Evolutionary conservation across 2,888 invertebrate species (phyloP).

Genomic region (Dryococelus australis): DNA sequence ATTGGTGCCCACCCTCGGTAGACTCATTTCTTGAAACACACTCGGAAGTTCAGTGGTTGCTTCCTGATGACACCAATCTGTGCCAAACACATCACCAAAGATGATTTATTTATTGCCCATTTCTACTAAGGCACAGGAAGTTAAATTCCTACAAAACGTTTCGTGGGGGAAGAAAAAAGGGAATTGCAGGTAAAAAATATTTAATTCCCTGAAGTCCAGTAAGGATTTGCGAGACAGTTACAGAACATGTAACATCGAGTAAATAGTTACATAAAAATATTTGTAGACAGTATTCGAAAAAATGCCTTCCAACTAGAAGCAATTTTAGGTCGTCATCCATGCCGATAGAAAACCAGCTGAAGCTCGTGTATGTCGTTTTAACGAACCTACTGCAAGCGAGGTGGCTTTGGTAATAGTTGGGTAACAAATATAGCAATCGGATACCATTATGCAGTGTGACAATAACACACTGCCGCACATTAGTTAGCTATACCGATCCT

Average conservation of each 20-base stretch:
- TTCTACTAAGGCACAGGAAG: constrained; percentile 42
- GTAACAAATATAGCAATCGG: constrained; percentile 38
- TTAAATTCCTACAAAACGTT: constrained; percentile 45
- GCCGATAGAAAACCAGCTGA: constrained; percentile 18
- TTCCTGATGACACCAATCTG: constrained; percentile 50
- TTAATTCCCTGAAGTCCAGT: neutral
- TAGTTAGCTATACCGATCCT: constrained; percentile 30
- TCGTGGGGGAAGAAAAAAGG: constrained; percentile 32
- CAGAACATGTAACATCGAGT: neutral
- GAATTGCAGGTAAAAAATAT: constrained; percentile 30
- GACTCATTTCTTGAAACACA: constrained; percentile 44
- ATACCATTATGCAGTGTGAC: constrained; percentile 50
- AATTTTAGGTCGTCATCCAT: constrained; percentile 3
- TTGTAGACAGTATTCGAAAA: neutral
- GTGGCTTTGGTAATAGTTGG: constrained; percentile 39
- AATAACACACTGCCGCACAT: constrained; percentile 28
- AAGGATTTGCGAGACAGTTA: neutral
- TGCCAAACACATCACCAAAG: constrained; percentile 37
- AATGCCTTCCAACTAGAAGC: neutral
- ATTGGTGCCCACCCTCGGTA: constrained; percentile 1
- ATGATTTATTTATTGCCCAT: constrained; percentile 36
- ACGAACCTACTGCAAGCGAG: constrained; percentile 38
- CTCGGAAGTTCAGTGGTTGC: constrained; percentile 47
- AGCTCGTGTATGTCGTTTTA: constrained; percentile 12
- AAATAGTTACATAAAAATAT: neutral